A percentile compares a stretch with the other conserved stretches of the same genome.
Conservation (phyloP, 1,140 invertebrate genomes). For the Bombus pyrosoma region DNA sequence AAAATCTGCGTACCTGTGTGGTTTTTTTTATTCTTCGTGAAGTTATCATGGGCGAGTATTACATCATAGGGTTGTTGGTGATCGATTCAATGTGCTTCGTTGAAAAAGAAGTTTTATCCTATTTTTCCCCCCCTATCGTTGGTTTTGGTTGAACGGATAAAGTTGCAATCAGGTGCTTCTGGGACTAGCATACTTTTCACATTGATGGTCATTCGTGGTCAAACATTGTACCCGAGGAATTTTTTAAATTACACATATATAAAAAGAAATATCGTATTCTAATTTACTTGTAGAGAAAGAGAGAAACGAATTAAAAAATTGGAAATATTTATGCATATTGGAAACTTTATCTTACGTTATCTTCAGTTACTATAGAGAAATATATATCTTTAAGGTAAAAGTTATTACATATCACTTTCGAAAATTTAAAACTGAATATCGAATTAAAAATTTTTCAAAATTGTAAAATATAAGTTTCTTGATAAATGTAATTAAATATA, state of each 20-base stretch:
- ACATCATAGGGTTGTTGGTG: conserved; percentile 57
- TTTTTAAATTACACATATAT: neutral
- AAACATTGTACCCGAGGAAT: conserved; percentile 8
- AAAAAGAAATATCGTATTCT: conserved; percentile 36
- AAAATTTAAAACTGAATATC: no score
- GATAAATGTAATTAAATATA: neutral
- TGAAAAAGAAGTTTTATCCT: conserved; percentile 32
- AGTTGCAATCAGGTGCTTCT: conserved; percentile 69
- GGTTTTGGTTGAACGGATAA: conserved; percentile 68
- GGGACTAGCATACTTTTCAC: conserved; percentile 68
- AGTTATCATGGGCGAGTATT: conserved; percentile 48
- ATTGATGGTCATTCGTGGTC: conserved; percentile 53
- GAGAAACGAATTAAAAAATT: neutral
- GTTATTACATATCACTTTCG: no score
- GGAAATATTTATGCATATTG: no score
- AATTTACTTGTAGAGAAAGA: neutral
- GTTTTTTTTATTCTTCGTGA: conserved; percentile 41
- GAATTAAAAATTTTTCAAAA: no score
- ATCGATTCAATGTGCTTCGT: conserved; percentile 60
- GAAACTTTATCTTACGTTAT: no score
- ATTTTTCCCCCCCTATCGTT: conserved; percentile 34
- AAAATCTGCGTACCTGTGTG: conserved; percentile 30
- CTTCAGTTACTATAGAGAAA: no score
- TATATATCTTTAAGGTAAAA: no score
- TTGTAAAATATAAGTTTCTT: neutral